Evolutionary conservation across 2,797 vertebrate species (phyloP), one percentile per base, ranked within the genome.

Genomic region (Neosalanx taihuensis): DNA sequence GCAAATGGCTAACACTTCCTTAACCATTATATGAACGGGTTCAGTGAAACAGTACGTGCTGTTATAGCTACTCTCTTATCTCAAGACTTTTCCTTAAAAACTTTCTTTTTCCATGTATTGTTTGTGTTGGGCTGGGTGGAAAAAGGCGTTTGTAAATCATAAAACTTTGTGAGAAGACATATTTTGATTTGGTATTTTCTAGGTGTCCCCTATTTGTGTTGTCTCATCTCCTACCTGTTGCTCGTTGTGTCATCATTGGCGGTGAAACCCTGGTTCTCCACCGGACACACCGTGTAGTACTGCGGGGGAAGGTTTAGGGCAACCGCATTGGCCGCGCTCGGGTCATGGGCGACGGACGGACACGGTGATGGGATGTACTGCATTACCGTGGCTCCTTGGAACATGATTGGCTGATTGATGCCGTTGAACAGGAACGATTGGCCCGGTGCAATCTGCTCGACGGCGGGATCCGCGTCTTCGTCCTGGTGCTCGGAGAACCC

Each of bases 401-500:
- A 91, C 61, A 92, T 86, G 75, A 93, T 92, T 0, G 93, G 91
- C 30, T 92, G 94, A 75, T 90, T 93, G 78, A 92, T 86, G 71
- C 90, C 86, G 0, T 89, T 92, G 66, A 96, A 93, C 56, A 94
- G 88, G 26, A 94, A 92, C 0, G 92, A 91, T n/a, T 86, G 91
- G 69, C 88, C 86, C 0, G 79, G 69, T 0, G 90, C 37, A 4
- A 57, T 13, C 76, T 83, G 90, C 23, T 94, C 92, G 0, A 49
- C 10, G 1, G 79, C 69, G 23, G 26, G 46, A 0, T 2, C 69
- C 0, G 13, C 18, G 1, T 10, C 10, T 0, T 86, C 88, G 1
- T 93, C 92, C 5, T 90, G 89, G 57, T 64, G 72, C 6, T 79
- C 83, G 76, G 93, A 92, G 77, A 93, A 92, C 18, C 72, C 3